phyloP scores from a whole-genome alignment of 1,140 invertebrate species.

The Hormaphis cornu region DNA sequence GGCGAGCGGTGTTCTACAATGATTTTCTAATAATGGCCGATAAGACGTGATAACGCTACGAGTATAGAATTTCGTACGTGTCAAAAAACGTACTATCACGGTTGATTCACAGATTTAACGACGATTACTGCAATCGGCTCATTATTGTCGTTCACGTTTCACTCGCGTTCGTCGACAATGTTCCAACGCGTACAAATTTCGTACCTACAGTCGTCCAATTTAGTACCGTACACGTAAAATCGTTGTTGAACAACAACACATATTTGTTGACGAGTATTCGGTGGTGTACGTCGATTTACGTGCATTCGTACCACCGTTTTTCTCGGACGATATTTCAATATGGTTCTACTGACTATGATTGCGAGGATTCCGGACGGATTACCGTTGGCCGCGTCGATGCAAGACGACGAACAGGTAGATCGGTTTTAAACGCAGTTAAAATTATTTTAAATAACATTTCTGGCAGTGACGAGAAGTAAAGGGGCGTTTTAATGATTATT shows the following conservation, averaged over 20 bases:
- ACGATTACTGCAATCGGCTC: no score
- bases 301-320: no score
- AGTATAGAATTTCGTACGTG: no score
- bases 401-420: conserved; percentile 92
- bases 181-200: neutral
- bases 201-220: neutral
- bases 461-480: neutral
- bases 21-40: no score
- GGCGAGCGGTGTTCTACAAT: no score
- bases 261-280: neutral
- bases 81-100: no score
- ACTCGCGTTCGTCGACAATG: no score
- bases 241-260: neutral
- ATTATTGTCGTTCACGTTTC: no score
- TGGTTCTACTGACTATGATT: conserved; percentile 96
- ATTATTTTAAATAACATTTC: neutral
- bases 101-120: no score
- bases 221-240: neutral
- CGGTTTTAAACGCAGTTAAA: neutral
- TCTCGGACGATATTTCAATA: no score
- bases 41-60: no score
- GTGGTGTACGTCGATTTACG: neutral
- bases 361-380: conserved; percentile 88
- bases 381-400: conserved; percentile 91
- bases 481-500: neutral